These are phyloP conservation scores for Caenorhabditis macrosperma DNA, from an alignment of 2,888 invertebrate genomes.

Conservation along the genomic window DNA sequence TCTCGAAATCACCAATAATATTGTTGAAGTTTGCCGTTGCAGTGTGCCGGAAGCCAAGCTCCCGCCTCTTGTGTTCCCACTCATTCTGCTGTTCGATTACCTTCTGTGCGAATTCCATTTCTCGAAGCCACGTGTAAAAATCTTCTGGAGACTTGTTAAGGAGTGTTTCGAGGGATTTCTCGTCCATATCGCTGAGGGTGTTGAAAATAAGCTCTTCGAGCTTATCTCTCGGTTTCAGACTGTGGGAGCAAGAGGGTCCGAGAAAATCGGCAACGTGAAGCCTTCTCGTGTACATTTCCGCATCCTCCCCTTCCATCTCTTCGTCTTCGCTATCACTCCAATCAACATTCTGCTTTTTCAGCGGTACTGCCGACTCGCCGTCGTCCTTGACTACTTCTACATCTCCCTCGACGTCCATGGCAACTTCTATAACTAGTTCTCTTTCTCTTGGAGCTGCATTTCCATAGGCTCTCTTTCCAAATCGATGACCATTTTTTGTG, in stretches of 20 bases:
- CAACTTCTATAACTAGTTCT: no score
- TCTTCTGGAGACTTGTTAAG: slow-evolving; percentile 2
- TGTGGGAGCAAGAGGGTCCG: background rate
- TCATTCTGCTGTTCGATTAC: background rate
- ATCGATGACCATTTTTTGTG: background rate
- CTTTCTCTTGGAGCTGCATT: slow-evolving; percentile 26
- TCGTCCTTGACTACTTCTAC: no score
- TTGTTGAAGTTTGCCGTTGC: slow-evolving; percentile 7
- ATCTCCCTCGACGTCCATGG: background rate
- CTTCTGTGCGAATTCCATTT: slow-evolving; percentile 15
- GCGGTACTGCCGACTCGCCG: no score
- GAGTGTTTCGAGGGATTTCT: background rate
- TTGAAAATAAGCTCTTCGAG: background rate
- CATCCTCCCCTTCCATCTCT: background rate
- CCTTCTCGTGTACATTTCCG: no score
- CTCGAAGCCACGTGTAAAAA: background rate
- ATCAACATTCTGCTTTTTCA: no score
- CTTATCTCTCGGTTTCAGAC: background rate
- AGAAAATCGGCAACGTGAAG: slow-evolving; percentile 10
- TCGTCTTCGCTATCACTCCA: slow-evolving; percentile 11
- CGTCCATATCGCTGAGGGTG: background rate
- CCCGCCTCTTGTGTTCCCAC: background rate
- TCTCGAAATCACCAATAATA: background rate
- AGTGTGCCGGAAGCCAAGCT: background rate
- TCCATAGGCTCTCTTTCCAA: slow-evolving; percentile 15